phyloP scores from a whole-genome alignment of 2,113 vertebrate genomes.

The Eubucco bourcierii region DNA sequence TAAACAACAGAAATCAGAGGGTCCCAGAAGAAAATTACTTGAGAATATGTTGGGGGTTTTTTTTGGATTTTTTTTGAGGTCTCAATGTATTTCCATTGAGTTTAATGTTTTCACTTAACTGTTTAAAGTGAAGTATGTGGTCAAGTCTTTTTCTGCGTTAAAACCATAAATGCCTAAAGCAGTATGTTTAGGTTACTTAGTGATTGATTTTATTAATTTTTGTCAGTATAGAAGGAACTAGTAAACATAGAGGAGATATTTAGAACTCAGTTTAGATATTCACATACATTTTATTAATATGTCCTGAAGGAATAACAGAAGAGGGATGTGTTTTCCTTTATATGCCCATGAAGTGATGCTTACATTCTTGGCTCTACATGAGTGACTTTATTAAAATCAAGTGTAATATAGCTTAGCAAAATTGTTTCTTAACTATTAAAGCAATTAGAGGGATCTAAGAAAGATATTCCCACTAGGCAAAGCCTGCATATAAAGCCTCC shows the following conservation, averaged over 20 bases:
- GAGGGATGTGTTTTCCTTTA: slow-evolving; percentile 31
- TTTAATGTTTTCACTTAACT: background rate
- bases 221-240: background rate
- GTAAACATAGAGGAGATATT: background rate
- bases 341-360: background rate
- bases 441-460: slow-evolving; percentile 41
- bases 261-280: background rate
- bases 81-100: background rate
- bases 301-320: slow-evolving; percentile 24
- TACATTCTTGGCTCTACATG: slow-evolving; percentile 41
- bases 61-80: background rate
- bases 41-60: background rate
- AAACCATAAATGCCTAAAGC: background rate
- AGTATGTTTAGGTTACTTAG: background rate
- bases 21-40: background rate
- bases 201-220: background rate
- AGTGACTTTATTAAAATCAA: slow-evolving; percentile 53
- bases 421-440: slow-evolving; percentile 64
- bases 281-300: background rate
- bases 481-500: background rate
- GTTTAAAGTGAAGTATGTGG: background rate
- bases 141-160: background rate
- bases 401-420: slow-evolving; percentile 40
- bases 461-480: slow-evolving; percentile 33
- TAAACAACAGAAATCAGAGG: slow-evolving; percentile 6